phyloP scores from a whole-genome alignment of 2,888 invertebrate species.

The Troides oblongomaculatus region DNA sequence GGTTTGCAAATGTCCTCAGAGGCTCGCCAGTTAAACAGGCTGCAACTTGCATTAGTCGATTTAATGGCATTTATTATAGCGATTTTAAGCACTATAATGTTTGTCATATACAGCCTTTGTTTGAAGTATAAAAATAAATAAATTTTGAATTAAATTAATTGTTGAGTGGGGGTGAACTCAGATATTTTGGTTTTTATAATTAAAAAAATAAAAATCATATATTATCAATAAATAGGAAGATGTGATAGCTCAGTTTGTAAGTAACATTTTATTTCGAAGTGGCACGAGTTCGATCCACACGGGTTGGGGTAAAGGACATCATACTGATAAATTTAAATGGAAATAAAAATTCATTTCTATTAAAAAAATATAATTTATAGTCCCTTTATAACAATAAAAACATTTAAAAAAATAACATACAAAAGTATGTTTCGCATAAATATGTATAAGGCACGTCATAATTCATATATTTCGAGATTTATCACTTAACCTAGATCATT shows the following conservation, averaged over 20 bases:
- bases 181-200: too few species aligned
- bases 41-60: constrained; percentile 42
- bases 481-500: constrained; percentile 16
- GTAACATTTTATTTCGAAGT: too few species aligned
- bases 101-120: constrained; percentile 19
- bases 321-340: too few species aligned
- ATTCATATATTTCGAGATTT: constrained; percentile 31
- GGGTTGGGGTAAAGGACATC: too few species aligned
- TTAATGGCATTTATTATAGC: constrained; percentile 36
- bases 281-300: too few species aligned
- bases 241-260: too few species aligned
- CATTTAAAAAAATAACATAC: constrained; percentile 52
- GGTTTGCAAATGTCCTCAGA: constrained; percentile 44
- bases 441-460: constrained; percentile 36
- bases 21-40: constrained; percentile 37
- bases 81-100: constrained; percentile 9
- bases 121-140: constrained; percentile 7
- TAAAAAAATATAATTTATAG: constrained; percentile 63
- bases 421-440: constrained; percentile 50
- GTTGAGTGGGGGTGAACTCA: too few species aligned
- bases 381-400: constrained; percentile 60
- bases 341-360: not conserved
- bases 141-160: not conserved
- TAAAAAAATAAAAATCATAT: too few species aligned
- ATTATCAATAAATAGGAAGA: too few species aligned